Percentiles rank a stretch among this genome's conserved stretches.
Evolutionary conservation across 2,113 vertebrate species (phyloP).

Genomic region (Panthera uncia): DNA sequence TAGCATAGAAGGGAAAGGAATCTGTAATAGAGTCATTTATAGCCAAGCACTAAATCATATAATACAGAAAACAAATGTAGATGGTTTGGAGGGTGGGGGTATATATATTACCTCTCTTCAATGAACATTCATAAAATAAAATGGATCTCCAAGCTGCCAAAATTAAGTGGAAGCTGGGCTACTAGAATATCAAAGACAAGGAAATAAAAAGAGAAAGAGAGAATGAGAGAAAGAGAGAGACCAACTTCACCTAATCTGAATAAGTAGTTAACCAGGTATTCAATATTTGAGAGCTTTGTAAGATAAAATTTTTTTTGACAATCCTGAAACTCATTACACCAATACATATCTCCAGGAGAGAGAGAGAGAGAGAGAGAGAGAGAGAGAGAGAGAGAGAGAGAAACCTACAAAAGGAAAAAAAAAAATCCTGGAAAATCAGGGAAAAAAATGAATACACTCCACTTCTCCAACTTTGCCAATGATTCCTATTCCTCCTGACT

Average conservation of each 20-base stretch:
- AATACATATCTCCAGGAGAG: neutral
- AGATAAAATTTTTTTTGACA: slow-evolving; percentile 36
- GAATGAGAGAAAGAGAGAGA: neutral
- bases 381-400: neutral
- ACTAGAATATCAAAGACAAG: slow-evolving; percentile 38
- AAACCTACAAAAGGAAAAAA: neutral
- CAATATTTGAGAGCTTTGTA: neutral
- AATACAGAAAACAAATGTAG: slow-evolving; percentile 71
- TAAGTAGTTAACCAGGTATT: slow-evolving; percentile 29
- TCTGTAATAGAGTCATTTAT: slow-evolving; percentile 70
- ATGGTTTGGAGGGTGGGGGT: slow-evolving; percentile 50
- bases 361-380: neutral
- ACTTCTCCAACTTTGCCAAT: slow-evolving; percentile 60
- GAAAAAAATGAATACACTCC: slow-evolving; percentile 24
- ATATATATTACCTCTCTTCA: slow-evolving; percentile 65
- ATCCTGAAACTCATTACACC: neutral
- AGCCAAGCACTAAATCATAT: slow-evolving; percentile 70
- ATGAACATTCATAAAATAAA: slow-evolving; percentile 64
- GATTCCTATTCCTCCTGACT: slow-evolving; percentile 62
- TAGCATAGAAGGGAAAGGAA: slow-evolving; percentile 58
- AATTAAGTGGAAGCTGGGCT: slow-evolving; percentile 56
- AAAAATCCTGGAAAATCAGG: slow-evolving; percentile 42
- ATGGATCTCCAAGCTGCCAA: slow-evolving; percentile 53
- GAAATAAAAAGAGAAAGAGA: neutral
- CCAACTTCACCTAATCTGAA: slow-evolving; percentile 24